phyloP scores from a whole-genome alignment of 2,888 invertebrate species.

The Noctua pronuba region DNA sequence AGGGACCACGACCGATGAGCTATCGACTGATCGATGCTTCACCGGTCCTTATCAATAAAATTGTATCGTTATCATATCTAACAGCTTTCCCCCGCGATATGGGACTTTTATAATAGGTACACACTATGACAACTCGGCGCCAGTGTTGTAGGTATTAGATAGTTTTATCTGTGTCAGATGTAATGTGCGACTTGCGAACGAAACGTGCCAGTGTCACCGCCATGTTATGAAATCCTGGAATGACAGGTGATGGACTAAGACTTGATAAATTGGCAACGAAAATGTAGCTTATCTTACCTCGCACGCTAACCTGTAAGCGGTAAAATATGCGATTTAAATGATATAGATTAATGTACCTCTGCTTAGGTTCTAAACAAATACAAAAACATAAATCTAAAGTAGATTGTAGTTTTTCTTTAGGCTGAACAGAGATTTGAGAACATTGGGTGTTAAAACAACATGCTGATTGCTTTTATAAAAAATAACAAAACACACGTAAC shows the following conservation, averaged over 20 bases:
- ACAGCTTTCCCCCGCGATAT: constrained; percentile 88
- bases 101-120: constrained; percentile 86
- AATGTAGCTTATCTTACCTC: constrained; percentile 37
- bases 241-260: constrained; percentile 76
- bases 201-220: constrained; percentile 74
- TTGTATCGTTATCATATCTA: constrained; percentile 89
- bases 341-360: constrained; percentile 6
- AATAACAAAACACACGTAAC: background rate
- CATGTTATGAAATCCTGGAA: constrained; percentile 78
- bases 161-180: constrained; percentile 85
- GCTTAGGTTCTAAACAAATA: background rate
- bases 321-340: background rate
- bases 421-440: background rate
- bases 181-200: constrained; percentile 66
- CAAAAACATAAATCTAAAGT: background rate
- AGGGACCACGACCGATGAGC: constrained; percentile 80
- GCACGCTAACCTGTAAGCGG: constrained; percentile 19
- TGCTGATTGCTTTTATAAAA: background rate
- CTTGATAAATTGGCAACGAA: constrained; percentile 52
- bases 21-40: constrained; percentile 89
- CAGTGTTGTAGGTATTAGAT: constrained; percentile 78
- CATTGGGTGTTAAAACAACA: background rate
- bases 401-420: background rate
- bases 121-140: constrained; percentile 74
- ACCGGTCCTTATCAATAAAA: constrained; percentile 88